A percentile compares a stretch with the other conserved stretches of the same genome.
phyloP scores from a whole-genome alignment of 2,888 invertebrate species.

The Hemithea aestivaria region DNA sequence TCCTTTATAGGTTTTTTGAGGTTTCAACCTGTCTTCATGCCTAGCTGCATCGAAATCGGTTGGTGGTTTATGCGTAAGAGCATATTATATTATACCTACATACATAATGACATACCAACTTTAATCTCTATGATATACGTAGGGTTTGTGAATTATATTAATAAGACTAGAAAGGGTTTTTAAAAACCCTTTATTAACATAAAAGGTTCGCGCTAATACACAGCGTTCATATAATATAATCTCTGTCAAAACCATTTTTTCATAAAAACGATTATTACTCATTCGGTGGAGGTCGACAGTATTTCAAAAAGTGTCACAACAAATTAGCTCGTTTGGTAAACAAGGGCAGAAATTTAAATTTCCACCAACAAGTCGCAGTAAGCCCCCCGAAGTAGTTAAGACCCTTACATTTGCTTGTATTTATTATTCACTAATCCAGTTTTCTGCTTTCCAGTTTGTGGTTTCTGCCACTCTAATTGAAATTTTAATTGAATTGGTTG shows the following conservation, averaged over 20 bases:
- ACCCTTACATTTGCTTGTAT: conserved; percentile 35
- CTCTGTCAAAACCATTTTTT: neutral
- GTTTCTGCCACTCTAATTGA: conserved; percentile 31
- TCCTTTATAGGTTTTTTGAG: too few relatives aligned
- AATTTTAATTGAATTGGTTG: conserved; percentile 32
- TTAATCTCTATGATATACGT: too few relatives aligned
- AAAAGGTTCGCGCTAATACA: too few relatives aligned
- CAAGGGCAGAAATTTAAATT: conserved; percentile 34
- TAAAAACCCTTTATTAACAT: too few relatives aligned
- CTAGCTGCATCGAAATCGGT: too few relatives aligned
- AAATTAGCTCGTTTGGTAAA: conserved; percentile 29
- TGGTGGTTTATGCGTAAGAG: too few relatives aligned
- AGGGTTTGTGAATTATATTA: too few relatives aligned
- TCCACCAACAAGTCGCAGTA: conserved; percentile 34
- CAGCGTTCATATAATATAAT: too few relatives aligned
- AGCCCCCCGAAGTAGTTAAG: conserved; percentile 35
- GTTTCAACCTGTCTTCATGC: too few relatives aligned
- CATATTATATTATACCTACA: too few relatives aligned
- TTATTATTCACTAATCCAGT: conserved; percentile 39
- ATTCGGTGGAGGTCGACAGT: conserved; percentile 4
- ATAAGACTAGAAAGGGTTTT: too few relatives aligned
- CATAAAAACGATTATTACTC: conserved; percentile 9
- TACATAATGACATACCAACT: too few relatives aligned
- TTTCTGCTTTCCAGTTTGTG: conserved; percentile 28
- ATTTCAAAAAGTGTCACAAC: conserved; percentile 22